phyloP scores from a whole-genome alignment of 2,888 invertebrate species.

The Drosophila sordidula region DNA sequence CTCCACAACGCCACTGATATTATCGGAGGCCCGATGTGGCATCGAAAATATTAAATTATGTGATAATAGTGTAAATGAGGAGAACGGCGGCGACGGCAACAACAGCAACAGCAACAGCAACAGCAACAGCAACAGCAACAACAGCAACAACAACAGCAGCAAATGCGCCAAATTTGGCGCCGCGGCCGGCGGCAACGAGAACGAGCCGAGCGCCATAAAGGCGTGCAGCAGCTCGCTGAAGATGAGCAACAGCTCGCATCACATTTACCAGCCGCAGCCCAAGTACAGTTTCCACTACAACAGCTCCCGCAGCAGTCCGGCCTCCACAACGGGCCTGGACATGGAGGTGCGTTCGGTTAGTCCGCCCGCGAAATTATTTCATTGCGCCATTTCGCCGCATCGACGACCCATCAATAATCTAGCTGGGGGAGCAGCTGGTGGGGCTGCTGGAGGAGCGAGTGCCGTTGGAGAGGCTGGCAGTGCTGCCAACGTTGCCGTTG shows the following conservation, averaged over 20 bases:
- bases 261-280: slow-evolving; percentile 84
- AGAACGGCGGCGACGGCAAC: slow-evolving; percentile 73
- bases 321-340: slow-evolving; percentile 84
- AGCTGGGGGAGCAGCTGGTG: slow-evolving; percentile 17
- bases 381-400: slow-evolving; percentile 87
- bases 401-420: slow-evolving; percentile 85
- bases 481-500: slow-evolving; percentile 19
- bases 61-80: slow-evolving; percentile 85
- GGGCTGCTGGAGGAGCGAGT: slow-evolving; percentile 20
- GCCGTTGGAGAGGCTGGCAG: slow-evolving; percentile 32
- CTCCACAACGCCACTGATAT: slow-evolving; percentile 85
- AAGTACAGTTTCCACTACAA: slow-evolving; percentile 84
- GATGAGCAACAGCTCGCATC: slow-evolving; percentile 84
- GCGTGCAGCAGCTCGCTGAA: slow-evolving; percentile 82
- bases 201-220: slow-evolving; percentile 75
- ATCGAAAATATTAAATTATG: slow-evolving; percentile 86
- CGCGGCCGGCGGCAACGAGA: slow-evolving; percentile 60
- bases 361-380: slow-evolving; percentile 86
- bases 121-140: no score
- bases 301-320: slow-evolving; percentile 84
- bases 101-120: slow-evolving; percentile 31
- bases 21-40: slow-evolving; percentile 85
- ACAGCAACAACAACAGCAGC: slow-evolving; percentile 31
- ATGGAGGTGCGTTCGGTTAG: slow-evolving; percentile 85
- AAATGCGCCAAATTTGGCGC: slow-evolving; percentile 56